Percentiles rank a stretch among this genome's conserved stretches.
Conservation (phyloP, 37 sponge, comb jelly and placozoan species). For the Petrosia ficiformis region DNA sequence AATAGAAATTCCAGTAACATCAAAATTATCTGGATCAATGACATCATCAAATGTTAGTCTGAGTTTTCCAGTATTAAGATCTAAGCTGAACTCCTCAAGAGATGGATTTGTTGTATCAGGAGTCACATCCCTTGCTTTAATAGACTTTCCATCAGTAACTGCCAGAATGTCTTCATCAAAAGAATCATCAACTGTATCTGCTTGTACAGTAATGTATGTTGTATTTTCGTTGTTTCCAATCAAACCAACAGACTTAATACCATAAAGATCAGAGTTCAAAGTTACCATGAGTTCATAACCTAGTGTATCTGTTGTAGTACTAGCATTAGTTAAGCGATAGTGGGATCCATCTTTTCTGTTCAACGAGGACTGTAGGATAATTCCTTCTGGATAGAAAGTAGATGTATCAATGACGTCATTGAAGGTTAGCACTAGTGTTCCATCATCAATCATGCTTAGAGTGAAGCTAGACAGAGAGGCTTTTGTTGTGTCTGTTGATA, state of each 20-base stretch:
- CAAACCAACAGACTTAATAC: slow-evolving; percentile 61
- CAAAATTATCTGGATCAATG: slow-evolving; percentile 54
- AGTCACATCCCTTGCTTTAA: slow-evolving; percentile 50
- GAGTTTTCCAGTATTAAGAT: slow-evolving; percentile 63
- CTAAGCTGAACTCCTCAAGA: slow-evolving; percentile 55
- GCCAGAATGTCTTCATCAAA: slow-evolving; percentile 69
- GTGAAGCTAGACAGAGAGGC: slow-evolving; percentile 40
- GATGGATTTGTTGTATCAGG: slow-evolving; percentile 49
- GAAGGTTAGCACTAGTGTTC: slow-evolving; percentile 69
- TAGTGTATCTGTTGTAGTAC: slow-evolving; percentile 38
- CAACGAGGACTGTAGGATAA: slow-evolving; percentile 61
- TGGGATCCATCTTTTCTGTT: slow-evolving; percentile 36
- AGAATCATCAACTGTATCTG: slow-evolving; percentile 77
- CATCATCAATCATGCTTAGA: slow-evolving; percentile 67
- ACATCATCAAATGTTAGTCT: slow-evolving; percentile 75
- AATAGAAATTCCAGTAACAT: slow-evolving; percentile 59
- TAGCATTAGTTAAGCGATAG: slow-evolving; percentile 59
- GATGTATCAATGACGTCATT: slow-evolving; percentile 64
- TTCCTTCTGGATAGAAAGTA: slow-evolving; percentile 65
- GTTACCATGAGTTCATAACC: slow-evolving; percentile 53
- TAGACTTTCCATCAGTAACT: slow-evolving; percentile 80
- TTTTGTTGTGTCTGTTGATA: slow-evolving; percentile 38
- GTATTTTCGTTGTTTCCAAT: slow-evolving; percentile 54
- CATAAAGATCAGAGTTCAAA: slow-evolving; percentile 64
- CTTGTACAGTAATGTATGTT: slow-evolving; percentile 84